Evolutionary conservation across 64 coral and sea anemone genomes (phyloP).

Genomic region (Cladopsammia gracilis): DNA sequence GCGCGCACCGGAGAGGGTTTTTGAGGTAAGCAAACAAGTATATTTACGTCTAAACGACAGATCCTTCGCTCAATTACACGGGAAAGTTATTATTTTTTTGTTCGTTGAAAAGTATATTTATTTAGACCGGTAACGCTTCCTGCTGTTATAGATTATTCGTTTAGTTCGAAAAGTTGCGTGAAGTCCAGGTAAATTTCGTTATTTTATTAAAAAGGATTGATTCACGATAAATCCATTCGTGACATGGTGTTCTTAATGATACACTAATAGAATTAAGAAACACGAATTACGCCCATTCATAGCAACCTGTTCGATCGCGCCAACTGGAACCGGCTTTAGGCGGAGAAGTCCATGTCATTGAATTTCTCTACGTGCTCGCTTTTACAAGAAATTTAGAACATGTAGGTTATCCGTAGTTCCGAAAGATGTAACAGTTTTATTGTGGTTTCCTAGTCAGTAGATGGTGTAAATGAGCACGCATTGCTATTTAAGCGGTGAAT

Average conservation of each 20-base stretch:
- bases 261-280: background rate
- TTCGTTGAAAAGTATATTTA: constrained; percentile 8
- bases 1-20: background rate
- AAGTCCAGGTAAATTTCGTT: background rate
- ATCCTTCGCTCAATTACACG: background rate
- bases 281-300: background rate
- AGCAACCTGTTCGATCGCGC: background rate
- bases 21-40: constrained; percentile 55
- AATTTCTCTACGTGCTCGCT: background rate
- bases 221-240: background rate
- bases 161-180: background rate
- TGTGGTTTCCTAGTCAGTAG: constrained; percentile 10
- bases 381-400: background rate
- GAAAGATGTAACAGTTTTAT: background rate
- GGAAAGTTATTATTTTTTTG: background rate
- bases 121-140: background rate
- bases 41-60: background rate
- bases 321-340: too few relatives aligned
- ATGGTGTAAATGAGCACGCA: background rate
- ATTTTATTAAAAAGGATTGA: background rate
- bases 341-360: background rate
- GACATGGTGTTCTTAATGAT: background rate
- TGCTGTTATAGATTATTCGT: background rate
- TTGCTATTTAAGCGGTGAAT: background rate
- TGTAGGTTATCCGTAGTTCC: background rate